Base-by-base conservation (phyloP, 2,888 invertebrate species). In the Microdon myrmicae region DNA sequence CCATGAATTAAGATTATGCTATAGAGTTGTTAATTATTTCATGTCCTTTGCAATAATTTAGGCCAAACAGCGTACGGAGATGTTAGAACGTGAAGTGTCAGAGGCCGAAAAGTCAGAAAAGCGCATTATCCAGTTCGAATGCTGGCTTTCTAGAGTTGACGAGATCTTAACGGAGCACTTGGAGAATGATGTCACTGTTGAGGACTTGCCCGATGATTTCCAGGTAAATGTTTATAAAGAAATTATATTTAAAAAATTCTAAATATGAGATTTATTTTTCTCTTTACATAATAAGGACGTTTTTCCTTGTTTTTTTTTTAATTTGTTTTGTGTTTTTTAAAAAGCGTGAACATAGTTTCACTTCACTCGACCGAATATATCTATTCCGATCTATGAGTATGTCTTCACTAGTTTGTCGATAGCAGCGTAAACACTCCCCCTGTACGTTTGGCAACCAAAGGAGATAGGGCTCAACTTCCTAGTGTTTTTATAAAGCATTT, bases 101-200 rank as follows among this genome's bases (percentile, higher is more conserved):
- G 88, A 89, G 77, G 90, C 91, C 32, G 90, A 91, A 77, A 85
- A 85, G 71, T 87, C 87, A 43, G 92, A 92, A 81, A 84, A 87
- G 70, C 84, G 87, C 70, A 84, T 92, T 68, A 85, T 90, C 70
- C 84, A 85, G 67, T 84, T 90, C 73, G 88, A 88, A 77, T 86
- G 86, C 69, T 90, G 90, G 86, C 82, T 90, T 68, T 83, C 82
- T 67, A 84, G 86, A 73, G 85, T 88, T 71, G 87, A 88, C 75
- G 83, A 84, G 71, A 83, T 87, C 74, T 82, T 90, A 73, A 85
- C 85, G 71, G 86, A 88, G 70, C 84, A 90, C 72, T 82, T 90
- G 69, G 87, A 89, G 72, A 87, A 88, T 73, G 91, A 92, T 79
- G 84, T 90, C 67, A 86, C 89, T 59, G 88, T 90, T 67, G 87